These are phyloP conservation scores for Caenorhabditis tropicalis DNA, from an alignment of 1,140 invertebrate species.

Conservation along the genomic window DNA sequence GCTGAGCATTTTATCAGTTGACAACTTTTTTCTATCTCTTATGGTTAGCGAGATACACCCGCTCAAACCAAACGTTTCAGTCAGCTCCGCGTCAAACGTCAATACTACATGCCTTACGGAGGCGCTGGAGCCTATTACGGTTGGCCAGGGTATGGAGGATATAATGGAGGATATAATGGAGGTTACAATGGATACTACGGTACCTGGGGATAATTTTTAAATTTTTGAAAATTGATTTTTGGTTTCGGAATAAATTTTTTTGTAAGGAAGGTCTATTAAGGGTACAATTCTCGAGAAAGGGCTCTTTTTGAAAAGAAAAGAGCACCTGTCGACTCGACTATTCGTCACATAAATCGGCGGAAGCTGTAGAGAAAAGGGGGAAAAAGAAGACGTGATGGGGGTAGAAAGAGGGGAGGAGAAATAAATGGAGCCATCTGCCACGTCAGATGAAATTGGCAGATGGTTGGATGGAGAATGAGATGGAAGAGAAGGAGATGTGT, in stretches of 20 bases:
- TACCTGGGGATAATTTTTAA: neutral
- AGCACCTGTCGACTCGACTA: neutral
- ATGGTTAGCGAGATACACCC: no score
- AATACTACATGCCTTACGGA: neutral
- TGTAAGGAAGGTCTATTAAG: no score
- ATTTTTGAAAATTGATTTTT: neutral
- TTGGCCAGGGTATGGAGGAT: neutral
- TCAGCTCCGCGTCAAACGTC: neutral
- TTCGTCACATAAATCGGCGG: neutral
- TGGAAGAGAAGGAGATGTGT: neutral
- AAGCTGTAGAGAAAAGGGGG: neutral
- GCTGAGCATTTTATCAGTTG: no score
- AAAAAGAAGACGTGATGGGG: neutral
- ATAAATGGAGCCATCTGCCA: constrained; percentile 23
- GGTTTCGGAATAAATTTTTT: no score
- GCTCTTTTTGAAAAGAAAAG: neutral
- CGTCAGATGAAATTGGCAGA: constrained; percentile 18
- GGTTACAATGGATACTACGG: neutral
- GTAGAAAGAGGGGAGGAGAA: neutral
- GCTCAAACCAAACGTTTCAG: neutral
- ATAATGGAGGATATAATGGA: neutral
- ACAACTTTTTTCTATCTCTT: no score
- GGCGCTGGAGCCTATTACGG: neutral
- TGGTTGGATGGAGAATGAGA: neutral
- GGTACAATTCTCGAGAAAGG: neutral